A percentile compares a stretch with the other conserved stretches of the same genome.
Evolutionary conservation across 2,797 vertebrate genomes (phyloP).

Genomic region (Falco novaeseelandiae): DNA sequence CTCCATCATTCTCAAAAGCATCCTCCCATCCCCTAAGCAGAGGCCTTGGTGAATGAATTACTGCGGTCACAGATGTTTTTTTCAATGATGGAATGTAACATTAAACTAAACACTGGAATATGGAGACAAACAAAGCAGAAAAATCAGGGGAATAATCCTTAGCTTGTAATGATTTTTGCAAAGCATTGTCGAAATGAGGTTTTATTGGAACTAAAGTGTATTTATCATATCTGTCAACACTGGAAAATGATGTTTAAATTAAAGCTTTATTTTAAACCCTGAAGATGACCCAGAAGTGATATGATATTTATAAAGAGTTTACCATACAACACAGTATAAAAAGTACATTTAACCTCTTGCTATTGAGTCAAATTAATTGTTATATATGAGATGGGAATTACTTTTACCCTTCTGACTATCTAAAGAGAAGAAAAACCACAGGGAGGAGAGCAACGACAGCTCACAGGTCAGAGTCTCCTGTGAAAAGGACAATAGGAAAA

Average conservation of each 20-base stretch:
- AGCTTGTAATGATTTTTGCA: slow-evolving; percentile 3
- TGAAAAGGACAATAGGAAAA: background rate
- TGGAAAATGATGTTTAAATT: slow-evolving; percentile 33
- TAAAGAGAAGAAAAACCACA: background rate
- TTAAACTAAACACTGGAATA: slow-evolving; percentile 41
- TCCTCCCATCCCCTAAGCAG: background rate
- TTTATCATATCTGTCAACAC: slow-evolving; percentile 55
- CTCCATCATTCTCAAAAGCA: background rate
- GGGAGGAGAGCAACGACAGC: background rate
- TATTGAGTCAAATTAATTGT: background rate
- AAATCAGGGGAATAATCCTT: background rate
- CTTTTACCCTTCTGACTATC: background rate
- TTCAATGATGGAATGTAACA: slow-evolving; percentile 32
- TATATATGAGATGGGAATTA: background rate
- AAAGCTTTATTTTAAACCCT: slow-evolving; percentile 40
- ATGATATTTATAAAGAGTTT: slow-evolving; percentile 45
- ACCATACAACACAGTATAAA: background rate
- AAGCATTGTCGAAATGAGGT: slow-evolving; percentile 14
- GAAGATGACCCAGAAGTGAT: background rate
- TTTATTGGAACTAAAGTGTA: slow-evolving; percentile 38
- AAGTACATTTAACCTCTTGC: background rate
- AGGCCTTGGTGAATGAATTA: background rate
- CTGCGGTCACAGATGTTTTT: background rate
- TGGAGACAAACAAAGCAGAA: slow-evolving; percentile 22
- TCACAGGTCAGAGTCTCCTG: background rate